Evolutionary conservation across 2,113 vertebrate genomes (phyloP), one percentile per base, ranked within the genome.

Genomic region (Planiliza haematocheilus): DNA sequence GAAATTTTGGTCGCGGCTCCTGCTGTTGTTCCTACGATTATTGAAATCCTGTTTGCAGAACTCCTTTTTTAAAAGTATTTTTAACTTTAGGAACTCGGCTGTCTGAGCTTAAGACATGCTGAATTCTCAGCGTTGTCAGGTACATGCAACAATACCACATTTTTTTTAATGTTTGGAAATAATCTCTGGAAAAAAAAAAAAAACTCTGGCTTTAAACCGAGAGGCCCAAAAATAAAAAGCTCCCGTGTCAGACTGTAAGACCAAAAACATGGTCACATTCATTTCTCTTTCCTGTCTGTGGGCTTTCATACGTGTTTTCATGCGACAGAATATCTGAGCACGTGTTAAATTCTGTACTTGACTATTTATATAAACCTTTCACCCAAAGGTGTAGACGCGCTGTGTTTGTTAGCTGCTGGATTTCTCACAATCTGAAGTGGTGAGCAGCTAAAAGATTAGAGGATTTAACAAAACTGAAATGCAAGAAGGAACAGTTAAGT

Each of bases 41-140:
- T 48, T 64, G 34, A 86, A 81, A 77, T 87, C 79, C 79, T 74
- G 60, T 85, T 85, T 77, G 56, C 17, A 46, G 81, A 63, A 61
- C 20, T 55, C 37, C 12, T 62, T 72, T 41, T 64, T 37, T 5
- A 8, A 83, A 83, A 79, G 65, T 65, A 52, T 16, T 66, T 50
- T 69, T 55, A 78, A 73, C 60, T 77, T 70, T 18, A 21, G 46
- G 57, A 74, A 50, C 48, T 64, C 9, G 5, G 46, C 60, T 70
- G 9, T 60, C 41, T 9, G 14, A 75, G 66, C 60, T 55, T 43
- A 77, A 81, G 60, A 67, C 69, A 61, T 16, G 2, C 41, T 74
- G 65, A 84, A 76, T 53, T 65, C 60, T 74, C 46, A 58, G 66
- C 24, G 57, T 67, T 77, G 80, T 70, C 50, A 48, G 42, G 41